These are phyloP conservation scores for Noturus placidus DNA, from an alignment of 2,113 vertebrate species.

Conservation along the genomic window DNA sequence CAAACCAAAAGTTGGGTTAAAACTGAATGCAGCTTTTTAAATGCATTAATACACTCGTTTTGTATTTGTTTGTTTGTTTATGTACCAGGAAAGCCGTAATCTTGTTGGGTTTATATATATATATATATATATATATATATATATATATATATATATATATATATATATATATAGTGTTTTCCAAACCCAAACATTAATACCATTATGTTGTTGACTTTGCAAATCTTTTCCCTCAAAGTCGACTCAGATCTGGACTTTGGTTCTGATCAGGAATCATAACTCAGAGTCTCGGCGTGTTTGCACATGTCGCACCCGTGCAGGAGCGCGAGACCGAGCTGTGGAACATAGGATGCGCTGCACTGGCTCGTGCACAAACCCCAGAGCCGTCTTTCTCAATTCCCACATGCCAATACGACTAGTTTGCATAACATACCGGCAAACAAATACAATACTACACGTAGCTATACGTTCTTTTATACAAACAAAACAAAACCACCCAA, in stretches of 20 bases:
- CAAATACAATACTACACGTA: background rate
- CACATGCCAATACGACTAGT: background rate
- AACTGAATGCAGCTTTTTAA: background rate
- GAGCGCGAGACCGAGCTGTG: background rate
- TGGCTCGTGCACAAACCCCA: background rate
- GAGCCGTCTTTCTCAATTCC: background rate
- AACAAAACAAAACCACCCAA: background rate
- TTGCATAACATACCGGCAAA: background rate
- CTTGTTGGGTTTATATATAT: too few species aligned
- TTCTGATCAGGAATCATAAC: background rate
- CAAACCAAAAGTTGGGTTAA: background rate
- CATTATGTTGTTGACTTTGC: background rate
- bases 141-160: too few species aligned
- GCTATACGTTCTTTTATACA: background rate
- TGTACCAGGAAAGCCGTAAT: background rate
- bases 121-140: too few species aligned
- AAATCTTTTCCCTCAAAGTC: background rate
- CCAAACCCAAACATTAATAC: background rate
- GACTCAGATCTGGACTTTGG: background rate
- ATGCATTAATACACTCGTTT: background rate
- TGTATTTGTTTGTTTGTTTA: background rate
- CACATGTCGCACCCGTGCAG: constrained; percentile 51
- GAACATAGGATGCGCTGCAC: constrained; percentile 46
- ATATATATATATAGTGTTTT: too few species aligned
- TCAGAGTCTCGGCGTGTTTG: constrained; percentile 48